phyloP scores from a whole-genome alignment of 2,797 vertebrate species.

The Odontamblyopus rebecca region DNA sequence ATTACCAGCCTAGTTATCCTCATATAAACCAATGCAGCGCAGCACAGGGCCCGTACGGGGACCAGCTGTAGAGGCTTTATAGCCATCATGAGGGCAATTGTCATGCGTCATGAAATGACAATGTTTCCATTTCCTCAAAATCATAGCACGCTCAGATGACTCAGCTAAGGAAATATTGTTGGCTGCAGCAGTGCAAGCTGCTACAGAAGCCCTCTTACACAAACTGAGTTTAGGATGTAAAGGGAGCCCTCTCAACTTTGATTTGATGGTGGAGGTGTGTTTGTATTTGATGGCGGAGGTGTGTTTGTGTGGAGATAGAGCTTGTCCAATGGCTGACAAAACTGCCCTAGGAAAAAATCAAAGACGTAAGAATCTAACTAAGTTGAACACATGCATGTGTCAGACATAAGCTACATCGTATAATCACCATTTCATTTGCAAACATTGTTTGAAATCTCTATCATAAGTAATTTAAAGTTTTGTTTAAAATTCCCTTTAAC shows the following conservation, averaged over 20 bases:
- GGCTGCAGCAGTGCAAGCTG: conserved; percentile 18
- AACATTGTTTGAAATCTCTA: too few species aligned
- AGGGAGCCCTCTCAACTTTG: conserved; percentile 6
- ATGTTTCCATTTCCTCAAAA: conserved; percentile 58
- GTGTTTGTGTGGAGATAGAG: not conserved
- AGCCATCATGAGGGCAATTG: conserved; percentile 58
- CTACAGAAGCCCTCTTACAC: conserved; percentile 13
- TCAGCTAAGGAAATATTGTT: conserved; percentile 33
- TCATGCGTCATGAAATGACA: conserved; percentile 61
- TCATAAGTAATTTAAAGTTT: too few species aligned
- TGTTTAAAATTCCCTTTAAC: too few species aligned
- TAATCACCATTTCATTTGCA: not conserved
- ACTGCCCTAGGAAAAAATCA: not conserved
- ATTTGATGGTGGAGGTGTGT: not conserved
- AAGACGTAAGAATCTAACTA: not conserved
- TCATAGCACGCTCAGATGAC: conserved; percentile 39
- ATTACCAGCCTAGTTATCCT: conserved; percentile 77
- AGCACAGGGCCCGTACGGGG: conserved; percentile 61
- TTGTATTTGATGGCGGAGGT: not conserved
- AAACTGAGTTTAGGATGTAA: conserved; percentile 18
- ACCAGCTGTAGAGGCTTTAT: conserved; percentile 71
- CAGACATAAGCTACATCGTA: not conserved
- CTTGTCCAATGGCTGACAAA: not conserved
- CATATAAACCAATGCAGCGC: conserved; percentile 74
- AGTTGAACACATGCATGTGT: not conserved